Evolutionary conservation across 2,797 vertebrate species (phyloP), one percentile per base, ranked within the genome.

Genomic region (Pangasius mekongensis): DNA sequence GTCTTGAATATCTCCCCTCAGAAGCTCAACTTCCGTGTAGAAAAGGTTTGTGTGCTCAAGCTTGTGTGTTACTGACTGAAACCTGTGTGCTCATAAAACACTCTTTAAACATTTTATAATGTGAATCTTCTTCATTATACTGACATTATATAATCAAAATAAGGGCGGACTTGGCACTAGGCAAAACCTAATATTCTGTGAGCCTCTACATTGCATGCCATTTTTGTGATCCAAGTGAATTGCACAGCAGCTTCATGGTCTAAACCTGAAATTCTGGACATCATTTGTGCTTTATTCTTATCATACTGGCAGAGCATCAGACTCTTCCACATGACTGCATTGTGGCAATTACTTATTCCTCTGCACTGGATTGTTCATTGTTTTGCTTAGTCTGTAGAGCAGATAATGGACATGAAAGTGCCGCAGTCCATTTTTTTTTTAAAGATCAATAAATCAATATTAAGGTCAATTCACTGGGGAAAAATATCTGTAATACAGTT

Each of bases 41-140:
- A 96, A 90, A 98, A 98, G 97, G 97, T 98, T 85, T 91, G 94
- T 87, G 0, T 83, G 62, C n/a, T n/a, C 22, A 7, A 30, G 0
- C 7, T 83, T 83, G 56, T 87, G 27, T 74, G 43, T 67, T 64
- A 20, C 43, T 83, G 30, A 66, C n/a, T 43, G 27, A 7, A n/a
- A 81, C 1, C 20, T 81, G 54, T 80, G n/a, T 87, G 7, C 73
- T 77, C 8, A 22, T 47, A 66, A 81, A 69, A 39, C 13, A 20
- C 49, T 78, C 18, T n/a, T 86, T 58, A 49, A 62, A 18, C 33
- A 52, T 83, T 87, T 43, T 83, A 54, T 87, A 82, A 87, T 14
- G 18, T 24, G 74, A 62, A 69, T 80, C 54, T 39, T 39, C 33
- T 86, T 85, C 18, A 60, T 84, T 82, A 27, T 39, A 2, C 33